Percentiles rank a stretch among this genome's conserved stretches.
phyloP scores from a whole-genome alignment of 2,888 invertebrate species.

The Caenorhabditis parvicauda region DNA sequence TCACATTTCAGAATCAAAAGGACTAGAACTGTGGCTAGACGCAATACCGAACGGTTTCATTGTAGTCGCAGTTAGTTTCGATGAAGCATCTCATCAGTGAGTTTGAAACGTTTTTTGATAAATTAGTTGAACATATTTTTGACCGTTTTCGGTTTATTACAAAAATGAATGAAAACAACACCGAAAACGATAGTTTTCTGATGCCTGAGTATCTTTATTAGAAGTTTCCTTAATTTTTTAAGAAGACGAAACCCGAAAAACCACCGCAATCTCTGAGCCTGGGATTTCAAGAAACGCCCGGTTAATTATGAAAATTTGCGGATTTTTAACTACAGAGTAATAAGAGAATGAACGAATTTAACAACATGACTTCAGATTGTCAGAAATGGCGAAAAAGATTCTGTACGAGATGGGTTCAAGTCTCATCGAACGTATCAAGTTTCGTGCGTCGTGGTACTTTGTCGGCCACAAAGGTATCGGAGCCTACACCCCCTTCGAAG shows the following conservation, averaged over 20 bases:
- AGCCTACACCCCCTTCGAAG: slow-evolving; percentile 68
- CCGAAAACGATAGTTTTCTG: too few relatives aligned
- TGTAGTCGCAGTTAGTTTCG: slow-evolving; percentile 67
- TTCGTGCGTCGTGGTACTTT: slow-evolving; percentile 67
- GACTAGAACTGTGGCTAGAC: slow-evolving; percentile 65
- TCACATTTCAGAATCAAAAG: slow-evolving; percentile 63
- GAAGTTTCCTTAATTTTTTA: too few relatives aligned
- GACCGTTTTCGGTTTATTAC: too few relatives aligned
- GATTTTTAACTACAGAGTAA: too few relatives aligned
- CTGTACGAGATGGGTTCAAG: slow-evolving; percentile 68
- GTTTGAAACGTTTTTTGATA: slow-evolving; percentile 11
- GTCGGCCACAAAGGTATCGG: slow-evolving; percentile 64
- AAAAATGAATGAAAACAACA: too few relatives aligned
- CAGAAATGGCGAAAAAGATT: slow-evolving; percentile 66
- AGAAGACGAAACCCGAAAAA: too few relatives aligned
- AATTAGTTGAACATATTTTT: too few relatives aligned
- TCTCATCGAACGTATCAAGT: slow-evolving; percentile 68
- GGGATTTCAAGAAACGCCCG: too few relatives aligned
- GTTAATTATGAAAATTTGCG: too few relatives aligned
- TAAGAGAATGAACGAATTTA: too few relatives aligned
- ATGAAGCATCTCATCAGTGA: slow-evolving; percentile 68
- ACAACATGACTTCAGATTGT: slow-evolving; percentile 62
- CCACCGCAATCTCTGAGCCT: too few relatives aligned
- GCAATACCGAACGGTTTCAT: slow-evolving; percentile 65
- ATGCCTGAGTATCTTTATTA: too few relatives aligned